Percentiles rank a stretch among this genome's conserved stretches.
Evolutionary conservation across 2,113 vertebrate genomes (phyloP).

Genomic region (Laticauda laticaudata): DNA sequence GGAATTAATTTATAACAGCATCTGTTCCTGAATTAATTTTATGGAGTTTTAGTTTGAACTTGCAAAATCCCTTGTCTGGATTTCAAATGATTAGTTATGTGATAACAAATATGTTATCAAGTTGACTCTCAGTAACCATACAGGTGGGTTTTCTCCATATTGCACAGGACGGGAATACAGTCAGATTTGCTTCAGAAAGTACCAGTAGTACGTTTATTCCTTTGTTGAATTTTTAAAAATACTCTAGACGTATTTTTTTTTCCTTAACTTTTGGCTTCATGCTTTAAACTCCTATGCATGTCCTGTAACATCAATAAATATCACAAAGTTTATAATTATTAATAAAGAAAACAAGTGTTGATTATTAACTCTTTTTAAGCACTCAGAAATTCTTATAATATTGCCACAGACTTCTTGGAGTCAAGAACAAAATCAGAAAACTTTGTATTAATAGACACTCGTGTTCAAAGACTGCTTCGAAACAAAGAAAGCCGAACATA

Average conservation of each 20-base stretch:
- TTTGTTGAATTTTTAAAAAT: neutral
- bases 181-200: no score
- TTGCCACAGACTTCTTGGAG: neutral
- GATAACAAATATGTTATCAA: no score
- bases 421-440: constrained; percentile 23
- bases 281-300: neutral
- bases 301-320: neutral
- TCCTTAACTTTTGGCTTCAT: neutral
- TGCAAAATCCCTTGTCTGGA: neutral
- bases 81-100: neutral
- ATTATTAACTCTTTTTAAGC: neutral
- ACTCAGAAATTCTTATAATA: neutral
- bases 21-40: neutral
- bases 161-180: no score
- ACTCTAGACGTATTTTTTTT: neutral
- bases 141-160: no score
- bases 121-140: no score
- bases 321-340: neutral
- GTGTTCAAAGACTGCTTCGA: constrained; percentile 13
- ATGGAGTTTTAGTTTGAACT: neutral
- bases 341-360: neutral
- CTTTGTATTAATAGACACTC: neutral
- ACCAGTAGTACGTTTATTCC: neutral
- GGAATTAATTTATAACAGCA: neutral
- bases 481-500: neutral